These are phyloP conservation scores for Triops cancriformis DNA, from an alignment of 1,140 invertebrate species.

Conservation along the genomic window DNA sequence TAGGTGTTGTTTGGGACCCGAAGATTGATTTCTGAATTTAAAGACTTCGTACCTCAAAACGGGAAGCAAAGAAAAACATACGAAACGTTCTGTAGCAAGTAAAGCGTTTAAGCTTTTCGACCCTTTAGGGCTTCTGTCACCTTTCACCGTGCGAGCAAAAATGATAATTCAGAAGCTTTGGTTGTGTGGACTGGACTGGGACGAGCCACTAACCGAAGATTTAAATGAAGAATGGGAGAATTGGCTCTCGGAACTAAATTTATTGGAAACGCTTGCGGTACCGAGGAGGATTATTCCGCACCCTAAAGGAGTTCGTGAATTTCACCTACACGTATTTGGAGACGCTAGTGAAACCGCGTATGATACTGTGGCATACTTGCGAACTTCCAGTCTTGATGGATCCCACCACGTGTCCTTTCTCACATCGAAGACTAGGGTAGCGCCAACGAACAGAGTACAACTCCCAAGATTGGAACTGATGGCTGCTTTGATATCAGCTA, in stretches of 20 bases:
- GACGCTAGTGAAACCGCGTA: slow-evolving; percentile 26
- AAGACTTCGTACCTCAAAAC: neutral
- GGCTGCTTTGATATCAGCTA: slow-evolving; percentile 23
- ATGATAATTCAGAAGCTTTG: neutral
- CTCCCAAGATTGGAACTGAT: slow-evolving; percentile 30
- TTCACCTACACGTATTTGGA: slow-evolving; percentile 27
- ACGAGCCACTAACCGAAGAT: neutral
- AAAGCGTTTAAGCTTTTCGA: neutral
- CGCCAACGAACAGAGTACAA: slow-evolving; percentile 28
- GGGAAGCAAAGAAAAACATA: neutral
- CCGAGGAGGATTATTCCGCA: neutral
- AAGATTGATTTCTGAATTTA: neutral
- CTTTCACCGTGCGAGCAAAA: neutral
- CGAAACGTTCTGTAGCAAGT: neutral
- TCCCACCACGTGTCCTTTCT: neutral
- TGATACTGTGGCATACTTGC: slow-evolving; percentile 23
- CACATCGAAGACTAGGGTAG: slow-evolving; percentile 28
- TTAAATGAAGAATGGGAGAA: neutral
- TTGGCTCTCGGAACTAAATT: neutral
- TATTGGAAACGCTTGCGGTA: neutral
- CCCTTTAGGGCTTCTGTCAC: neutral
- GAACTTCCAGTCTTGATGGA: neutral
- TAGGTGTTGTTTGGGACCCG: slow-evolving; percentile 6
- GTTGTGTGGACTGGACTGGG: neutral
- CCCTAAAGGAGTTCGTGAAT: neutral